Percentiles rank a stretch among this genome's conserved stretches.
These are phyloP conservation scores for Corythornis cristatus DNA, from an alignment of 2,113 vertebrate species.

Conservation along the genomic window DNA sequence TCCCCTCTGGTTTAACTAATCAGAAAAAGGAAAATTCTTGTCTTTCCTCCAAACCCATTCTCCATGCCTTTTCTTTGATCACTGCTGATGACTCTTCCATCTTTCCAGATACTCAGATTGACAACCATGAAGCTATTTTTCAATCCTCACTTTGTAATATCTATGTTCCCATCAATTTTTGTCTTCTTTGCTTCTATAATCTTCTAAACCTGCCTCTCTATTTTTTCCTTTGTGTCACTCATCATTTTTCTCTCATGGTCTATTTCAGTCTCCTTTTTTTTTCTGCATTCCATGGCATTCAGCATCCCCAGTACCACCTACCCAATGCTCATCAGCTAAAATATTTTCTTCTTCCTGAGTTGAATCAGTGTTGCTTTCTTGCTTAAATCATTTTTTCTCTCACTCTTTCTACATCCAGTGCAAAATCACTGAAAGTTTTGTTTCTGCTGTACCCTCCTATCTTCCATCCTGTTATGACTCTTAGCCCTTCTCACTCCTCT, in stretches of 20 bases:
- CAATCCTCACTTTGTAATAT: constrained; percentile 58
- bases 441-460: not conserved
- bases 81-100: not conserved
- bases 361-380: not conserved
- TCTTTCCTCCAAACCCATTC: constrained; percentile 6
- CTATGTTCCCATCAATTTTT: not conserved
- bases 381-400: not conserved
- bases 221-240: constrained; percentile 36
- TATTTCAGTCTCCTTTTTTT: not conserved
- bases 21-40: constrained; percentile 7
- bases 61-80: not conserved
- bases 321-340: not conserved
- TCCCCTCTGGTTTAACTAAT: not conserved
- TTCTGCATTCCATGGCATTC: not conserved
- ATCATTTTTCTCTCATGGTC: not conserved
- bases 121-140: constrained; percentile 33
- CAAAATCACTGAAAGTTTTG: not conserved
- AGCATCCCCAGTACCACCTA: not conserved
- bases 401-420: not conserved
- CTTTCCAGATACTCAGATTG: not conserved
- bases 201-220: not conserved
- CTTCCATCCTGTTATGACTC: not conserved
- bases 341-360: not conserved
- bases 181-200: not conserved
- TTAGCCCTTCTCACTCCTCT: not conserved